Percentiles rank a stretch among this genome's conserved stretches.
Conservation (phyloP, 2,113 vertebrate genomes). For the Halcyon malimbica region DNA sequence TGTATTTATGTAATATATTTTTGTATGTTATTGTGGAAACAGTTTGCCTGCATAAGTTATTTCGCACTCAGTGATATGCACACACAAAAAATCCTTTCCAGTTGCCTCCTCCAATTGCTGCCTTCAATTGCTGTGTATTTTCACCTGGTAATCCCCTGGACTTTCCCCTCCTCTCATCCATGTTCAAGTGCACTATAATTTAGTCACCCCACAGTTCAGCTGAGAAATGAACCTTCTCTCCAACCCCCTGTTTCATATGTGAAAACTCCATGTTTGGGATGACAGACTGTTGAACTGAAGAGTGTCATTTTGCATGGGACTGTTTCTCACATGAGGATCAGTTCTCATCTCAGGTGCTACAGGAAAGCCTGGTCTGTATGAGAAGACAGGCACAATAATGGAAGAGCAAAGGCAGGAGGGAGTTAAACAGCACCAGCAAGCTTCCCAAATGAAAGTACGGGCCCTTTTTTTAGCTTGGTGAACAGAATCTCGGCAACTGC, state of each 20-base stretch:
- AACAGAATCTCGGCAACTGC: background rate
- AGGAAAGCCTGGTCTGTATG: background rate
- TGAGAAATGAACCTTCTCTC: background rate
- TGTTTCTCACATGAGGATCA: background rate
- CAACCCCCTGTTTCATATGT: rapidly evolving
- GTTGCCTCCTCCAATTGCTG: background rate
- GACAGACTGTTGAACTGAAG: background rate
- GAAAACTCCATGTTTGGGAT: background rate
- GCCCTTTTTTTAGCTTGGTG: background rate
- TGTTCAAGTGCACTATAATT: background rate
- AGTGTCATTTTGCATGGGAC: background rate
- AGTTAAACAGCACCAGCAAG: background rate
- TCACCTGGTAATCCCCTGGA: background rate
- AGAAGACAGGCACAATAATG: background rate
- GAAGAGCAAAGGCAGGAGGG: background rate
- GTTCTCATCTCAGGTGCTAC: rapidly evolving
- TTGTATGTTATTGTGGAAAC: background rate
- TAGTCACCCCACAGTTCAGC: background rate
- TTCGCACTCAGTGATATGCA: background rate
- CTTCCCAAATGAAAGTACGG: background rate
- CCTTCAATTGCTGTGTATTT: too few relatives aligned
- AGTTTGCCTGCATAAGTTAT: background rate
- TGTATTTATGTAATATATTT: background rate
- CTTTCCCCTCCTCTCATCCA: background rate
- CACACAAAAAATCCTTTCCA: background rate